Percentiles rank a stretch among this genome's conserved stretches.
Conservation (phyloP, 2,888 invertebrate genomes). For the Nemurella pictetii region DNA sequence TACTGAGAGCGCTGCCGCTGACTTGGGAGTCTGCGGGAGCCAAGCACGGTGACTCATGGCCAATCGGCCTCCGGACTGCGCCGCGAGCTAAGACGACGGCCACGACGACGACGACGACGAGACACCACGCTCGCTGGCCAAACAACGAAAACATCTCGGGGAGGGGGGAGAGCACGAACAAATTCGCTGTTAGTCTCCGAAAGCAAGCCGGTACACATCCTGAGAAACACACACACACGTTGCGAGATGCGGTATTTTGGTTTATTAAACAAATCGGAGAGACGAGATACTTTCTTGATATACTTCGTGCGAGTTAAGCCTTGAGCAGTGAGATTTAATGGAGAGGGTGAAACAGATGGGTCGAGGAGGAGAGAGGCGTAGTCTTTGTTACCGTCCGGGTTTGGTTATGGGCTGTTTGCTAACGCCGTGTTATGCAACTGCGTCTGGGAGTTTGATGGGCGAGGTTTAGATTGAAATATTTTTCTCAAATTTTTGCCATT, state of each 20-base stretch:
- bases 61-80: neutral
- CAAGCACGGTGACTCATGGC: neutral
- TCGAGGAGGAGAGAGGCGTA: neutral
- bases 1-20: conserved; percentile 42
- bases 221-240: neutral
- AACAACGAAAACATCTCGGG: neutral
- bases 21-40: conserved; percentile 30
- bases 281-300: neutral
- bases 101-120: neutral
- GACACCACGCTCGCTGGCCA: neutral
- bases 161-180: neutral
- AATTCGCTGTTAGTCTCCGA: neutral
- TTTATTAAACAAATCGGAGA: neutral
- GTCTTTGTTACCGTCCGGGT: neutral
- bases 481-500: neutral
- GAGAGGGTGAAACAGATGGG: neutral
- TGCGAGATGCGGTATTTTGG: neutral
- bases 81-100: neutral
- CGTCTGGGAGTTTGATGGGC: neutral
- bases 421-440: neutral
- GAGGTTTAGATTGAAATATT: neutral
- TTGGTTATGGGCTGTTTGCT: neutral
- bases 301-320: neutral
- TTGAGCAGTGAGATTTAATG: neutral
- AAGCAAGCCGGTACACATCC: neutral